A percentile compares a stretch with the other conserved stretches of the same genome.
phyloP scores from a whole-genome alignment of 2,888 invertebrate genomes.

The Erebia epiphron region DNA sequence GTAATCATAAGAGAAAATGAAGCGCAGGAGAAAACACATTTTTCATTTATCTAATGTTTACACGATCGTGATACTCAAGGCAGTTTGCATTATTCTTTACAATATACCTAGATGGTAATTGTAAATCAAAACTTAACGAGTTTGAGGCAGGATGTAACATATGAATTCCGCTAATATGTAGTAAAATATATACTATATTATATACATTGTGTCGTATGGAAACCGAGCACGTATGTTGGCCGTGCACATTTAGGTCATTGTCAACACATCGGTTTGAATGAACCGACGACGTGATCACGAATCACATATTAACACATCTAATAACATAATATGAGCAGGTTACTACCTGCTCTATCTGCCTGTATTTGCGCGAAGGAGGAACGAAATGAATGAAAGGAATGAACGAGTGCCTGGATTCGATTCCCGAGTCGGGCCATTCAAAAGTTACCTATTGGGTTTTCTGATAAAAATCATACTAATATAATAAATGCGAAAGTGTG shows the following conservation, averaged over 20 bases:
- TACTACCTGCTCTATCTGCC: not conserved
- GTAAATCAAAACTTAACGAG: not conserved
- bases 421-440: no score
- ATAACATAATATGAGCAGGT: not conserved
- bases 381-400: no score
- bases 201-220: not conserved
- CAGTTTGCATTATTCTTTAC: conserved; percentile 6
- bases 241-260: conserved; percentile 35
- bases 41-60: not conserved
- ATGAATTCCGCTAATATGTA: conserved; percentile 1
- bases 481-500: no score
- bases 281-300: conserved; percentile 15
- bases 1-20: no score
- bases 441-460: no score
- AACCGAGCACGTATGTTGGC: conserved; percentile 10
- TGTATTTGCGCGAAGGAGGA: no score
- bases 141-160: not conserved
- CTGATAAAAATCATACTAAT: no score
- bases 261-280: conserved; percentile 30
- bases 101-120: not conserved
- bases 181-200: not conserved
- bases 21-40: no score
- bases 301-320: conserved; percentile 12
- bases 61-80: not conserved
- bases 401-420: no score